Percentiles rank a stretch among this genome's conserved stretches.
phyloP scores from a whole-genome alignment of 2,888 invertebrate species.

The Andrena chrysosceles region DNA sequence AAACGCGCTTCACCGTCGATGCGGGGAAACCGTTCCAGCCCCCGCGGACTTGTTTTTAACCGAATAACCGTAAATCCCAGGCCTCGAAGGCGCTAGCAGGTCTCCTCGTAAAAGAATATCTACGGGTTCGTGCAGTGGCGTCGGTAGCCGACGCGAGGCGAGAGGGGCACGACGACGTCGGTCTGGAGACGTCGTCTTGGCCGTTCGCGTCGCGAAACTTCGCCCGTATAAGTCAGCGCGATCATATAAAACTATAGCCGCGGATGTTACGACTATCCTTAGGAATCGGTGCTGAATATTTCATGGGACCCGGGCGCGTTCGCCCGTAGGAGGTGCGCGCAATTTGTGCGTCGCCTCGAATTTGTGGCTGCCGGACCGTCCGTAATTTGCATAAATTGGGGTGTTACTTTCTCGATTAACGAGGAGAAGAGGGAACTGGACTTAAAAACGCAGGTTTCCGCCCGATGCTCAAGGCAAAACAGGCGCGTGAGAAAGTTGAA shows the following conservation, averaged over 20 bases:
- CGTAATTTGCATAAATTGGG: conserved; percentile 73
- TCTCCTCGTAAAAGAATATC: conserved; percentile 56
- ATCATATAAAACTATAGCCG: conserved; percentile 63
- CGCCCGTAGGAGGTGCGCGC: conserved; percentile 54
- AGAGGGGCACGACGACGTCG: neutral
- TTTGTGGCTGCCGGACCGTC: conserved; percentile 56
- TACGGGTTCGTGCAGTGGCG: conserved; percentile 33
- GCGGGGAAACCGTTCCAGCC: neutral
- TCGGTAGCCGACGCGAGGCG: neutral
- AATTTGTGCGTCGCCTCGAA: conserved; percentile 72
- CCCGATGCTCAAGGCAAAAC: neutral
- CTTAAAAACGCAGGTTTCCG: conserved; percentile 50
- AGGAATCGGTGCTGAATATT: conserved; percentile 70
- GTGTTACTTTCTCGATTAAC: conserved; percentile 59
- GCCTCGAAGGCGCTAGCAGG: conserved; percentile 37
- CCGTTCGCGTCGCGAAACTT: conserved; percentile 53
- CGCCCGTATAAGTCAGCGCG: conserved; percentile 53
- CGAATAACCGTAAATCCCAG: conserved; percentile 47
- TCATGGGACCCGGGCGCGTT: conserved; percentile 58
- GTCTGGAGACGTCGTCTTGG: conserved; percentile 36
- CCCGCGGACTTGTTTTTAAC: conserved; percentile 20
- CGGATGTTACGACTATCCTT: conserved; percentile 66
- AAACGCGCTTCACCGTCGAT: neutral
- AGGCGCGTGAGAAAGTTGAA: conserved; percentile 43
- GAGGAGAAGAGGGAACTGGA: neutral